Evolutionary conservation across 37 sponge, comb jelly and placozoan genomes (phyloP).

Genomic region (Chondrosia reniformis): DNA sequence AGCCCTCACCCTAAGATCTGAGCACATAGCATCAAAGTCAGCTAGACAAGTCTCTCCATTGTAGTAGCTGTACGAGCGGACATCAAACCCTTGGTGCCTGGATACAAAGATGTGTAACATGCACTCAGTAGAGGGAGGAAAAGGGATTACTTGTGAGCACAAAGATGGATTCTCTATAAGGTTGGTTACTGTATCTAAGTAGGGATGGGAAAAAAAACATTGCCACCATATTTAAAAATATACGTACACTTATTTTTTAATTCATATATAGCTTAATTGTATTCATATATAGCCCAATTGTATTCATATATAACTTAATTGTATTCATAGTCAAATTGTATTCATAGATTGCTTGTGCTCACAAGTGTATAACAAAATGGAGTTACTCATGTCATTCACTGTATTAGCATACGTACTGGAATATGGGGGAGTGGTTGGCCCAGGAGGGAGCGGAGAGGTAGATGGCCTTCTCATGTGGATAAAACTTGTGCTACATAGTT

Average conservation of each 20-base stretch:
- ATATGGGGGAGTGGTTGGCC: constrained; percentile 90
- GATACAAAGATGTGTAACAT: not conserved
- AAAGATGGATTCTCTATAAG: too few species aligned
- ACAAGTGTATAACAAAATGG: too few species aligned
- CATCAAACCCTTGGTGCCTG: constrained; percentile 71
- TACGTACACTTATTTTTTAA: too few species aligned
- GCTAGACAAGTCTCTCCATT: constrained; percentile 64
- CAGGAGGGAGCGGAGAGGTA: constrained; percentile 89
- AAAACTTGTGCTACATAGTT: constrained; percentile 56
- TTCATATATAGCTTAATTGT: too few species aligned
- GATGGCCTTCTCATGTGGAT: constrained; percentile 66
- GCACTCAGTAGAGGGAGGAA: constrained; percentile 12
- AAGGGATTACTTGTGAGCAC: not conserved
- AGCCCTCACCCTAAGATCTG: constrained; percentile 62
- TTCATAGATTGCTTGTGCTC: too few species aligned
- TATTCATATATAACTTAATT: too few species aligned
- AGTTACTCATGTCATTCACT: too few species aligned
- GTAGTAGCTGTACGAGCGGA: constrained; percentile 81
- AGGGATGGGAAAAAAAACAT: too few species aligned
- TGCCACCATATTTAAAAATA: too few species aligned
- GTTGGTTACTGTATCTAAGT: too few species aligned
- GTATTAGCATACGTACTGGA: constrained; percentile 45
- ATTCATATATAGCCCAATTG: too few species aligned
- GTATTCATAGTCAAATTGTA: too few species aligned
- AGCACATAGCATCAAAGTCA: constrained; percentile 63